Evolutionary conservation across 2,888 invertebrate genomes (phyloP), one percentile per base, ranked within the genome.

Genomic region (Parascotia fuliginaria): DNA sequence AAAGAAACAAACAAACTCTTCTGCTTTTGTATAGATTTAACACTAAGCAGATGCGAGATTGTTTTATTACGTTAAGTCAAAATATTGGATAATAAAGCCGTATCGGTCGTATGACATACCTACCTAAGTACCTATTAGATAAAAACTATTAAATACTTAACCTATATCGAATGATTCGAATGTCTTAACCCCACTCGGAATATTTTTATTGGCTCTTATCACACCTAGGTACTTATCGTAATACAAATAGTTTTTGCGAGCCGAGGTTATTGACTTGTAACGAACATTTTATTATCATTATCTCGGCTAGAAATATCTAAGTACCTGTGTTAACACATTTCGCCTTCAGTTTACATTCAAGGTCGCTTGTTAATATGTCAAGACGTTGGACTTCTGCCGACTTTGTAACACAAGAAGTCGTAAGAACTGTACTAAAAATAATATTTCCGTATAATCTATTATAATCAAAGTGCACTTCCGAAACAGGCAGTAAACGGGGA

Each of bases 381-480:
- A 56, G 56, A 50, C 52, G 45, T 67, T 60, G 52, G 64, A 57
- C 38, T 52, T 42, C 32, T 67, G 60, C 53, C 68, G 48, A 55
- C 38, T 54, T 24, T 38, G 48, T 51, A 50, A 52, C 22, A 41
- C 36, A 44, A 48, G 2, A 43, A 22, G 13, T 28, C 15, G 48
- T 49, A 40, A 53, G 11, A 55, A 59, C 58, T 36, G 34, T 40
- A 54, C 43, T 43, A 36, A 22, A 27, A 38, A 43, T 33, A 40
- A 42, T 47, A 46, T 34, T 36, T 24, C 9, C 28, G 9, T 24
- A 38, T 46, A 7, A n/a, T n/a, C n/a, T n/a, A n/a, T n/a, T n/a
- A n/a, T n/a, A n/a, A n/a, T n/a, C n/a, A n/a, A n/a, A n/a, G n/a
- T n/a, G n/a, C n/a, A n/a, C n/a, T n/a, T n/a, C n/a, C n/a, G n/a